Conservation (phyloP, 2,113 vertebrate species). For the Zootoca vivipara region DNA sequence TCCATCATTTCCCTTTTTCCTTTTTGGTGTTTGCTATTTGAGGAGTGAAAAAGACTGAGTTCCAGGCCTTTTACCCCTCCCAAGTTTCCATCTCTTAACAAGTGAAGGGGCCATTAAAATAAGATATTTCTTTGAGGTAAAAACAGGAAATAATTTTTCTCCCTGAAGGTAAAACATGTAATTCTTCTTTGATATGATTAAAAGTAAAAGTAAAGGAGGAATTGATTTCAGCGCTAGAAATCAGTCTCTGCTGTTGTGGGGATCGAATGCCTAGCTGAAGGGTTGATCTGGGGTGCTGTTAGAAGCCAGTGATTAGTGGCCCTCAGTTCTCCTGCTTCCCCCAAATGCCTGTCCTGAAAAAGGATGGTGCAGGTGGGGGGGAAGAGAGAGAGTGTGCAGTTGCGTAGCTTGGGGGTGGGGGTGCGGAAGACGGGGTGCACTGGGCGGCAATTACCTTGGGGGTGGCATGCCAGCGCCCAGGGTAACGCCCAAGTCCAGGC, state of each 20-base stretch:
- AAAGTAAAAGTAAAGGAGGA: constrained; percentile 22
- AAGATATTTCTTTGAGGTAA: too few relatives aligned
- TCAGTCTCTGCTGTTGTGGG: background rate
- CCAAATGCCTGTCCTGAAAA: background rate
- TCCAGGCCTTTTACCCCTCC: background rate
- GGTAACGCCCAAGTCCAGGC: too few relatives aligned
- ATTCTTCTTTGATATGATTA: constrained; percentile 31
- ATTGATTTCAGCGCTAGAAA: constrained; percentile 34
- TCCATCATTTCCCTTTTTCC: background rate
- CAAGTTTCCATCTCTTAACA: background rate
- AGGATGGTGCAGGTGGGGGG: background rate
- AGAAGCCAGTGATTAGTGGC: background rate
- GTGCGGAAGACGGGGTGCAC: too few relatives aligned
- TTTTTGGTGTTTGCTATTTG: background rate
- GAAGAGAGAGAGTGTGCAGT: background rate
- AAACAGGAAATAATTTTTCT: constrained; percentile 10
- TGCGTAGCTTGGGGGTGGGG: too few relatives aligned
- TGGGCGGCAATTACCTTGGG: too few relatives aligned
- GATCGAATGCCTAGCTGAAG: background rate
- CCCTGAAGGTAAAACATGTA: constrained; percentile 24
- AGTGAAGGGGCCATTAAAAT: background rate
- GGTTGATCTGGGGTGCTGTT: background rate
- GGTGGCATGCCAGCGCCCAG: too few relatives aligned
- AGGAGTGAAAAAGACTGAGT: background rate
- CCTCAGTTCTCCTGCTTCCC: background rate